Evolutionary conservation across 2,888 invertebrate genomes (phyloP).

Genomic region (Chirona hameri): DNA sequence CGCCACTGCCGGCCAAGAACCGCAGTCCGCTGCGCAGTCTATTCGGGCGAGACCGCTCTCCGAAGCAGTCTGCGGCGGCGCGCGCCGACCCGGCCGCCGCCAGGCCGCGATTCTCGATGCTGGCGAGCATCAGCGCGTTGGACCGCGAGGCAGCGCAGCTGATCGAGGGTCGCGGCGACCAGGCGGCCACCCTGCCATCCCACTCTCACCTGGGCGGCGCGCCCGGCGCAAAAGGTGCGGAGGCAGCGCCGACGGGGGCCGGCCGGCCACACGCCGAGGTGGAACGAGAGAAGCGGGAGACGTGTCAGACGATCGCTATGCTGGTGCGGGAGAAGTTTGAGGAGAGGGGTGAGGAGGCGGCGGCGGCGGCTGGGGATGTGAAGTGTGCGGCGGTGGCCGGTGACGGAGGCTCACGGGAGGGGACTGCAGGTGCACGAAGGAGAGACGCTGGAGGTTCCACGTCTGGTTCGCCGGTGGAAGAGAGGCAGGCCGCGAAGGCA

Average conservation of each 20-base stretch:
- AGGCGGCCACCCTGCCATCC: neutral
- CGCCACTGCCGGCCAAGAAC: neutral
- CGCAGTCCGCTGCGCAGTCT: slow-evolving; percentile 8
- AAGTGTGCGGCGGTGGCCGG: neutral
- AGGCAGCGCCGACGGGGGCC: neutral
- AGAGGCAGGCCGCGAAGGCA: too few relatives aligned
- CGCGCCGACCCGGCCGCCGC: neutral
- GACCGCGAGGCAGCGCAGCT: neutral
- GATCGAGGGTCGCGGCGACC: neutral
- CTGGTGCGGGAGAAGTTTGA: slow-evolving; percentile 13
- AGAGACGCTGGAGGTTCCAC: neutral
- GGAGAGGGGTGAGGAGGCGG: neutral
- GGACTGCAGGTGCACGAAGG: neutral
- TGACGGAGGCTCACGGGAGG: neutral
- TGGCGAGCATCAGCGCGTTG: slow-evolving; percentile 5
- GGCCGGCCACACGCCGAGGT: neutral
- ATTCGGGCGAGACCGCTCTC: neutral
- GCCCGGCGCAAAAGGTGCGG: neutral
- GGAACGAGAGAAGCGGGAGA: neutral
- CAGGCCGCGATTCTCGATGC: neutral
- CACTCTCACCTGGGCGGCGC: neutral
- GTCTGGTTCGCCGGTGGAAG: too few relatives aligned
- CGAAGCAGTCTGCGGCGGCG: neutral
- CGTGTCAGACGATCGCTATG: neutral
- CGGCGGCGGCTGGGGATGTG: neutral